Evolutionary conservation across 2,888 invertebrate genomes (phyloP).

Genomic region (Zonitis immaculata): DNA sequence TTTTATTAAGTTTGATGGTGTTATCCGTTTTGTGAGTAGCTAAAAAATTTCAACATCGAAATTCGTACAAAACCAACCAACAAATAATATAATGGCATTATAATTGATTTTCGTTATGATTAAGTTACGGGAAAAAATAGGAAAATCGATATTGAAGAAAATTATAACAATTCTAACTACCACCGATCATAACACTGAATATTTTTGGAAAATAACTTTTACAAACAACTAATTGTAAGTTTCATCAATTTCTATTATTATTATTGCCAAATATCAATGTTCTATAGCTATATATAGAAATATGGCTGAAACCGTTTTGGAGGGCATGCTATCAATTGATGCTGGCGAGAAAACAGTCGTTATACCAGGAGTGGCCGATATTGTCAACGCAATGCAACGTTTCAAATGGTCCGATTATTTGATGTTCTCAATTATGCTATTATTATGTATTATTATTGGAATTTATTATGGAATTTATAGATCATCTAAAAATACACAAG

Average conservation of each 20-base stretch:
- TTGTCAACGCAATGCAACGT: conserved; percentile 40
- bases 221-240: background rate
- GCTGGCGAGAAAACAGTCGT: conserved; percentile 32
- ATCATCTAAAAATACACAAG: conserved; percentile 58
- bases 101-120: background rate
- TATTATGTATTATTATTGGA: conserved; percentile 72
- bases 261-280: background rate
- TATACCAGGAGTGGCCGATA: conserved; percentile 36
- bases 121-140: background rate
- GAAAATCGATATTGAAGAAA: background rate
- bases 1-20: background rate
- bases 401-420: conserved; percentile 68
- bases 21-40: background rate
- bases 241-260: background rate
- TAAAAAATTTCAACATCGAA: background rate
- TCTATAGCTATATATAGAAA: background rate
- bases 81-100: background rate
- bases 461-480: conserved; percentile 76
- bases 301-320: conserved; percentile 30
- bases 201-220: background rate
- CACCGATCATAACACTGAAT: background rate
- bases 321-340: conserved; percentile 30
- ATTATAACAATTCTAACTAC: background rate
- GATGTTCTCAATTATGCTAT: conserved; percentile 72
- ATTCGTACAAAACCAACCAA: too few relatives aligned